Evolutionary conservation across 2,888 invertebrate species (phyloP).

Genomic region (Boloria euphrosyne): DNA sequence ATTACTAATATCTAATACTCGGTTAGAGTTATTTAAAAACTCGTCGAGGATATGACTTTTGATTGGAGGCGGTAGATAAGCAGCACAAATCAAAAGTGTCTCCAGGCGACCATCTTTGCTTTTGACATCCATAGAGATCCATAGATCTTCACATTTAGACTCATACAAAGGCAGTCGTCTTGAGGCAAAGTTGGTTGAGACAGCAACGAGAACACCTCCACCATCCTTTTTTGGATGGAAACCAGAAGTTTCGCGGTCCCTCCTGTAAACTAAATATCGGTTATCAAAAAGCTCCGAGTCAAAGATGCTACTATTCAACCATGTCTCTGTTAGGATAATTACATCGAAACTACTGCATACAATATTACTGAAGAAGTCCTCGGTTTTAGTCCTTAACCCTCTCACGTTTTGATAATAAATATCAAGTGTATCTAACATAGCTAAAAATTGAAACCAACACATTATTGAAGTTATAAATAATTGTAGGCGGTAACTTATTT

Average conservation of each 20-base stretch:
- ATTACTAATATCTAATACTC: conserved; percentile 8
- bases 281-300: conserved; percentile 38
- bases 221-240: conserved; percentile 33
- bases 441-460: no score
- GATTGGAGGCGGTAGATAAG: no score
- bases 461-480: no score
- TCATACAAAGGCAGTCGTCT: no score
- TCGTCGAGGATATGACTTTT: not conserved
- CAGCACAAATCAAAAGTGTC: no score
- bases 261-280: conserved; percentile 38
- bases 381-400: conserved; percentile 38
- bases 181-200: conserved; percentile 12
- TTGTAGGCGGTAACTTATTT: no score
- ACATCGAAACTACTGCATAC: conserved; percentile 31
- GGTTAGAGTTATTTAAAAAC: conserved; percentile 17
- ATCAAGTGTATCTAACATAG: conserved; percentile 10
- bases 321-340: conserved; percentile 26
- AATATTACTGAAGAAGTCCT: conserved; percentile 34
- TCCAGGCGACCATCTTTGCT: no score
- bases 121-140: no score
- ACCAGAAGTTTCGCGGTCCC: conserved; percentile 33
- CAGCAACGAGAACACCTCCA: conserved; percentile 39
- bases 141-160: no score
- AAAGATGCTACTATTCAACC: conserved; percentile 23
- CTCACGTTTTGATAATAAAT: conserved; percentile 40